Evolutionary conservation across 2,113 vertebrate species (phyloP).

Genomic region (Pontoporia blainvillei): DNA sequence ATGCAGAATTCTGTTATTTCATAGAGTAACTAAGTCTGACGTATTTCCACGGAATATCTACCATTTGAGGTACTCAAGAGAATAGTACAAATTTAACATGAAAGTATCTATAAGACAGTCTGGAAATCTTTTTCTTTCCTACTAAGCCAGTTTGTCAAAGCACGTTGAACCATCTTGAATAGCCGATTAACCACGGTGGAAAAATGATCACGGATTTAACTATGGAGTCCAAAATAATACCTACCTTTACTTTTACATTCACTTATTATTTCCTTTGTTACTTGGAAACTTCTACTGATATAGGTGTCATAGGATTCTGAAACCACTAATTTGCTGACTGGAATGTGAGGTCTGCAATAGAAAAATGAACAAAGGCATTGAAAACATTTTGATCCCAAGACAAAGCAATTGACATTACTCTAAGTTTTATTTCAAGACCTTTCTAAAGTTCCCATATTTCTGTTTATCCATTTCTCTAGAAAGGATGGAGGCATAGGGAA

Average conservation of each 20-base stretch:
- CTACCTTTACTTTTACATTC: slow-evolving; percentile 95
- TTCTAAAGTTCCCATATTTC: background rate
- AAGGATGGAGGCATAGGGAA: background rate
- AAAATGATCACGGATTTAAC: background rate
- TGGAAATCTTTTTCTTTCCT: background rate
- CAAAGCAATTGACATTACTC: background rate
- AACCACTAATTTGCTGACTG: slow-evolving; percentile 90
- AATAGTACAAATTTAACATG: background rate
- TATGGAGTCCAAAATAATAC: background rate
- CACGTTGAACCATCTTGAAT: background rate
- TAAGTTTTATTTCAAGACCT: background rate
- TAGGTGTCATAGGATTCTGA: slow-evolving; percentile 96
- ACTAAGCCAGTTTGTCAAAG: background rate
- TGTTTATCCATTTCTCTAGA: background rate
- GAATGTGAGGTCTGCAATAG: slow-evolving; percentile 93
- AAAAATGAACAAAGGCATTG: slow-evolving; percentile 53
- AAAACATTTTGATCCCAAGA: background rate
- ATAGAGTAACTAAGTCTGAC: background rate
- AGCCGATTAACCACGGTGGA: background rate
- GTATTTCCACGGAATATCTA: background rate
- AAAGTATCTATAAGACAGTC: background rate
- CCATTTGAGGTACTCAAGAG: background rate
- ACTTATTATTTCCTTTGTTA: slow-evolving; percentile 94
- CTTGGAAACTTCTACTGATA: slow-evolving; percentile 97
- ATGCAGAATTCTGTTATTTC: background rate